Evolutionary conservation across 2,888 invertebrate species (phyloP), one percentile per base, ranked within the genome.

Genomic region (Drosophila merina): DNA sequence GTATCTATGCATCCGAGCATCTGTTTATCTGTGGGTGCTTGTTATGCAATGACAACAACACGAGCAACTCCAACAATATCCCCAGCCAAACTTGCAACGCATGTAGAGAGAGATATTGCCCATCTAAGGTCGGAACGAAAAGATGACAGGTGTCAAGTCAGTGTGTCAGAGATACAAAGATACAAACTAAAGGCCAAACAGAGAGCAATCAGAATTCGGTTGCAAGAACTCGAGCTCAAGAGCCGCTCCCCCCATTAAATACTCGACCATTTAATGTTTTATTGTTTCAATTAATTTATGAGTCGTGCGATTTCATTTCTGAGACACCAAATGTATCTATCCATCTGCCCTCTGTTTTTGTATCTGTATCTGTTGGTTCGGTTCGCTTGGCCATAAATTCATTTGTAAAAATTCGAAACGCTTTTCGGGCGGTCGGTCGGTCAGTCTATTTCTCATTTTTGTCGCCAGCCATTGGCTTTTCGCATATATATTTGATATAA

Each of bases 231-330:
- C 2, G 40, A 12, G 52, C 25, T 38, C 38, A 28, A 54, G 45
- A 38, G 0, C 40, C 40, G 12, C 36, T 30, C 9, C 14, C 9
- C 36, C 20, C 25, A 8, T 40, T 30, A 20, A 31, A 20, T 30
- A 10, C 40, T 33, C 26, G 36, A 6, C 20, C 47, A 30, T 10
- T 40, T 45, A 67, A 56, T 67, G 55, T 45, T 86, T 77, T 76
- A 79, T 81, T 89, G 81, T 72, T 74, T 89, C 86, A 89, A 89
- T 89, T 89, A 89, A 89, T 89, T 89, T 89, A 89, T 89, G 88
- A 82, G 79, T 72, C 69, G 85, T 69, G 86, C 88, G 79, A 89
- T 85, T 83, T 84, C 82, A 78, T 77, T 86, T 74, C 48, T 56
- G 40, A 50, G 69, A 54, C 63, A 56, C 63, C 48, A 59, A 59